phyloP scores from a whole-genome alignment of 2,113 vertebrate genomes.

The Athene noctua region DNA sequence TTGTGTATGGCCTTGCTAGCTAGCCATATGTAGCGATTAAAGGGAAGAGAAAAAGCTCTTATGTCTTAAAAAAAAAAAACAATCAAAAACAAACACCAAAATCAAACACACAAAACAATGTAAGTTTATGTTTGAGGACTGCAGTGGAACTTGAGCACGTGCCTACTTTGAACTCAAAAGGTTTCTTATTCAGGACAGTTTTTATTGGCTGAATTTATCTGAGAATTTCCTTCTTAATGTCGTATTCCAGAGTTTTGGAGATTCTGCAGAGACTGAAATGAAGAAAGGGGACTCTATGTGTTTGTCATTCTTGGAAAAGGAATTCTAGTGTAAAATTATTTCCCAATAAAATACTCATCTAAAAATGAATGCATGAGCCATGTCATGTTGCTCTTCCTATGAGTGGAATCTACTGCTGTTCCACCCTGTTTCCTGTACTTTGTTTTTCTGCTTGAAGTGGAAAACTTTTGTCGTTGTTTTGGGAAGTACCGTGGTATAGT shows the following conservation, averaged over 20 bases:
- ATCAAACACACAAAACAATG: not conserved
- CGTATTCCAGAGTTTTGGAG: not conserved
- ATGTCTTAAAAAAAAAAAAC: not conserved
- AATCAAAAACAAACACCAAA: not conserved
- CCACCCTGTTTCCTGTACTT: slow-evolving; percentile 43
- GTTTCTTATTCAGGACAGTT: not conserved
- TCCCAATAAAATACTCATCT: not conserved
- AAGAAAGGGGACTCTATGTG: not conserved
- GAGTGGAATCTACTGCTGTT: slow-evolving; percentile 30
- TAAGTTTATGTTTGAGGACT: not conserved
- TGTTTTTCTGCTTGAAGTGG: slow-evolving; percentile 50
- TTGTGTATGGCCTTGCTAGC: not conserved
- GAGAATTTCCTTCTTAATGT: not conserved
- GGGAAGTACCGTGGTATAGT: not conserved
- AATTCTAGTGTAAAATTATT: not conserved
- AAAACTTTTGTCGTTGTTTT: slow-evolving; percentile 47
- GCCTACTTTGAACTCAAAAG: not conserved
- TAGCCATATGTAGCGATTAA: not conserved
- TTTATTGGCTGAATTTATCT: not conserved
- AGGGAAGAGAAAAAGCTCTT: not conserved
- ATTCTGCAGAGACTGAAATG: not conserved
- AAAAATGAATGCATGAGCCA: not conserved
- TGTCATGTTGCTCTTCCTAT: not conserved
- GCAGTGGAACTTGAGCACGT: not conserved
- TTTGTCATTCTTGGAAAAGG: not conserved